Evolutionary conservation across 2,113 vertebrate species (phyloP).

Genomic region (Rhineura floridana): DNA sequence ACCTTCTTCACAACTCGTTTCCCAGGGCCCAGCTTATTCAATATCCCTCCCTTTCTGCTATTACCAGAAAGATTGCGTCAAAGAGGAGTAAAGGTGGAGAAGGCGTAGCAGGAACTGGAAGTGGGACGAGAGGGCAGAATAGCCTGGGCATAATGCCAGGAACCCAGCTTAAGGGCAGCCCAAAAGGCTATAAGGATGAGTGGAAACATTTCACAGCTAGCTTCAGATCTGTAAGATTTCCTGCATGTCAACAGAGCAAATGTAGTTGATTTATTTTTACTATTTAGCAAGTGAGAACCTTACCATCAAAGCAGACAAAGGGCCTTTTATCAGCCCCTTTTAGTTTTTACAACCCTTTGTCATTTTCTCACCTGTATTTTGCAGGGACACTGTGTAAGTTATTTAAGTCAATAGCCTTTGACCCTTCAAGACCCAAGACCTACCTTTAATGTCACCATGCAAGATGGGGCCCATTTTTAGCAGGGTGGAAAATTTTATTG

Average conservation of each 20-base stretch:
- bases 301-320: background rate
- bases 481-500: background rate
- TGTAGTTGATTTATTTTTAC: background rate
- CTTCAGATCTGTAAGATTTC: background rate
- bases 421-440: background rate
- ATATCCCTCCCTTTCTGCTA: background rate
- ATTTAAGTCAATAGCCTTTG: background rate
- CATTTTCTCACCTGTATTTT: background rate
- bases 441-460: background rate
- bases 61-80: constrained; percentile 8
- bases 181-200: background rate
- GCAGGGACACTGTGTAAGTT: too few relatives aligned
- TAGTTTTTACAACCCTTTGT: background rate
- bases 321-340: background rate
- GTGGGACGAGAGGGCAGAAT: background rate
- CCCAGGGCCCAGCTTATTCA: background rate
- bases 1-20: background rate
- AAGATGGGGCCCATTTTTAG: background rate
- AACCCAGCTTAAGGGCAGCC: background rate
- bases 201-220: background rate
- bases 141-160: background rate
- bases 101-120: constrained; percentile 15
- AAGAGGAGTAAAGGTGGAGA: constrained; percentile 7
- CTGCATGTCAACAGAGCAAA: background rate
- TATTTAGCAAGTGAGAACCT: background rate